Evolutionary conservation across 2,888 invertebrate species (phyloP), one percentile per base, ranked within the genome.

Genomic region (Pteria penguin): DNA sequence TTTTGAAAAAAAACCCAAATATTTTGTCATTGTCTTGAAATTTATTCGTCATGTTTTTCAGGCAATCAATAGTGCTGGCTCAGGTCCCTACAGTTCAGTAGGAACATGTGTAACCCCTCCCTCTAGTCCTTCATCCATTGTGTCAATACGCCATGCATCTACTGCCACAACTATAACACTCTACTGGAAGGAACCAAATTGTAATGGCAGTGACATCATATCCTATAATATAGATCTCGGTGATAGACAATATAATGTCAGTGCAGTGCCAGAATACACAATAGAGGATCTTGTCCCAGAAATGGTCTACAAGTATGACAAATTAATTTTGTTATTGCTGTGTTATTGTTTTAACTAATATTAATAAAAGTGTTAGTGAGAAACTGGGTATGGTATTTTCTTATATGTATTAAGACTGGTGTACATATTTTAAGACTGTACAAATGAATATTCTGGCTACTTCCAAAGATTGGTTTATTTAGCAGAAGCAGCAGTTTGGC

Each of bases 51-150:
- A 65, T 60, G 22, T 57, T 52, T 82, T 86, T 69, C 94, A 95
- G 93, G 97, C 97, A 55, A 93, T 94, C 68, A 97, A 97, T 93
- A 93, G 94, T 82, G 96, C 97, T 62, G 97, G 97, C n/a, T 94
- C 94, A 73, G 95, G 97, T 82, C 93, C 94, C 60, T 95, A 94
- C 94, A 96, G 96, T 57, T 93, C 94, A 52, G 93, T 94, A 62
- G 93, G 95, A 3, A 94, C 94, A 80, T 94, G 94, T 63, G 93
- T 94, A 81, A 97, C 96, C 45, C 96, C 96, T 22, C 95, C 97
- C n/a, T 95, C 96, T 32, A 94, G 96, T 68, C 97, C 97, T 24
- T 94, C 94, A 60, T 94, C 95, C 29, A 95, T 96, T 32, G 84
- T 89, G 22, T 86, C 89, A 18, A 86, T 92, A 36, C 87, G 89